A percentile compares a stretch with the other conserved stretches of the same genome.
phyloP scores from a whole-genome alignment of 2,888 invertebrate species.

The Hydraecia micacea region DNA sequence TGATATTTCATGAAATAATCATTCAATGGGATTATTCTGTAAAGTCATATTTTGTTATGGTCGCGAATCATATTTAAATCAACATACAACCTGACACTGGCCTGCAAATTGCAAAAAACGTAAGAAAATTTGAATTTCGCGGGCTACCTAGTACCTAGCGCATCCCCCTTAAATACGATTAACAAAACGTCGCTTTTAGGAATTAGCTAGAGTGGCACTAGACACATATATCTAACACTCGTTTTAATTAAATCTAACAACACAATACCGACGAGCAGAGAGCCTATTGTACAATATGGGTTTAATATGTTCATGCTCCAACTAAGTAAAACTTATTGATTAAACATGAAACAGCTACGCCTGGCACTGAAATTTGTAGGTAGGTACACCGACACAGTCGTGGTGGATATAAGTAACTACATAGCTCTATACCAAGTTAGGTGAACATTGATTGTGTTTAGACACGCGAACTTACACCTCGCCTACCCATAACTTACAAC shows the following conservation, averaged over 20 bases:
- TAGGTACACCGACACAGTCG: conserved; percentile 20
- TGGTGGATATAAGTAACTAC: conserved; percentile 10
- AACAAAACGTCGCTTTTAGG: neutral
- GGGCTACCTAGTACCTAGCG: too few species aligned
- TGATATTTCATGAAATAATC: too few species aligned
- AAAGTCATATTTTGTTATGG: too few species aligned
- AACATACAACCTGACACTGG: too few species aligned
- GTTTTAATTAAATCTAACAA: neutral
- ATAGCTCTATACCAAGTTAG: conserved; percentile 13
- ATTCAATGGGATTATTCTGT: too few species aligned
- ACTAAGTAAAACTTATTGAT: conserved; percentile 54
- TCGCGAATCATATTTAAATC: neutral
- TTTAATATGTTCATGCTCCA: neutral
- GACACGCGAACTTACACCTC: conserved; percentile 55
- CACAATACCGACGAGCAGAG: neutral
- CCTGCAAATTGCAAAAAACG: too few species aligned
- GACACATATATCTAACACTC: too few species aligned
- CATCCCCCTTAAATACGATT: too few species aligned
- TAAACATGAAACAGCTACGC: conserved; percentile 41
- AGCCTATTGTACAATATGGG: conserved; percentile 2
- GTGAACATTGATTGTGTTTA: conserved; percentile 44
- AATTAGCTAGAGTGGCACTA: neutral
- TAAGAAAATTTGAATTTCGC: too few species aligned
- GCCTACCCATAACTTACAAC: conserved; percentile 10
- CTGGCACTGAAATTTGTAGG: conserved; percentile 39